phyloP scores from a whole-genome alignment of 2,113 vertebrate genomes.

The Mus pahari region DNA sequence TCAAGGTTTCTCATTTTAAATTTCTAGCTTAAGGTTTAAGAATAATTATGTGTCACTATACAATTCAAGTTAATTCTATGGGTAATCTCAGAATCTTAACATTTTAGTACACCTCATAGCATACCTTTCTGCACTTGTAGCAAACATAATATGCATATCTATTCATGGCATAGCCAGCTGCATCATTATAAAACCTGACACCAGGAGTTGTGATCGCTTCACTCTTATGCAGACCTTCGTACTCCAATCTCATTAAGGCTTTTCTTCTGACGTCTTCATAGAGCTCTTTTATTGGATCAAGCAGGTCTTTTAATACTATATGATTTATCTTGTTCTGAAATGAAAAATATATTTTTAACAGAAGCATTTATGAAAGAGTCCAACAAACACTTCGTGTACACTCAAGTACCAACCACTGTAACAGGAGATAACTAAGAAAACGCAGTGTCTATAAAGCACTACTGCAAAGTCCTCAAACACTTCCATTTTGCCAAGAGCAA shows the following conservation, averaged over 20 bases:
- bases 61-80: slow-evolving; percentile 3
- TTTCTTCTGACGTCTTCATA: slow-evolving; percentile 99
- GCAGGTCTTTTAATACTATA: slow-evolving; percentile 96
- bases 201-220: slow-evolving; percentile 98
- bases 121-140: slow-evolving; percentile 99
- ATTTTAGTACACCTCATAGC: slow-evolving; percentile 1
- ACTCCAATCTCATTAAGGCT: slow-evolving; percentile 98
- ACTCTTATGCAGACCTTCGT: slow-evolving; percentile 98
- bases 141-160: slow-evolving; percentile 99
- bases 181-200: slow-evolving; percentile 97
- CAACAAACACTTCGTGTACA: not conserved
- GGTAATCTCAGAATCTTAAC: slow-evolving; percentile 6
- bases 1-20: slow-evolving; percentile 39
- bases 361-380: slow-evolving; percentile 38
- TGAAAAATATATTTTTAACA: slow-evolving; percentile 47
- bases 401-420: not conserved
- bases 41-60: slow-evolving; percentile 10
- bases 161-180: slow-evolving; percentile 99
- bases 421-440: not conserved
- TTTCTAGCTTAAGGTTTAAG: not conserved
- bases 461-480: slow-evolving; percentile 8
- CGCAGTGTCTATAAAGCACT: slow-evolving; percentile 8
- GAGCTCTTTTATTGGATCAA: slow-evolving; percentile 98
- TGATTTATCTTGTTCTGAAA: slow-evolving; percentile 99
- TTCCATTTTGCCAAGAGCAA: not conserved